Evolutionary conservation across 2,888 invertebrate species (phyloP), one percentile per base, ranked within the genome.

Genomic region (Nysson spinosus): DNA sequence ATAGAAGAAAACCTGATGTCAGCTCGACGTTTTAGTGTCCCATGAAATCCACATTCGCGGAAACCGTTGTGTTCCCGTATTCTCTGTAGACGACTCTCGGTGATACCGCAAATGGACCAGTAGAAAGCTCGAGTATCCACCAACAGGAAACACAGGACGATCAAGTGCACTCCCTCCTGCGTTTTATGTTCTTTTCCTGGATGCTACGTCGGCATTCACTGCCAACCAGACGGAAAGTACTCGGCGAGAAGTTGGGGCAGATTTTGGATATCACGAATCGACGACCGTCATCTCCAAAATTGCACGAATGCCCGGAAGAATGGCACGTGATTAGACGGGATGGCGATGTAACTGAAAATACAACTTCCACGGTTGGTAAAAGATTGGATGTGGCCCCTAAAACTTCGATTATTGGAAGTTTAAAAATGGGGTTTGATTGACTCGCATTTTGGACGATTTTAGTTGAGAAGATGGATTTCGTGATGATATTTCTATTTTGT

Each of bases 111-210:
- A 58, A 70, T 63, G 51, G 54, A 60, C 63, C 51, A 55, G 50
- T 56, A 46, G 56, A 46, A 43, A 58, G 44, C 58, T 44, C 34
- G 26, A 46, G 37, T 40, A 62, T n/a, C 46, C 39, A 52, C 30
- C 47, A 58, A 58, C 50, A 40, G 57, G 39, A 58, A 65, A 64
- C 39, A 39, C 34, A 37, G 58, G 57, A 69, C 69, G 69, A 70
- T 56, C 62, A 35, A 30, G 55, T 24, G 47, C 22, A 35, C 32
- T 37, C 54, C 55, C 34, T 26, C 54, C 42, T 9, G 43, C 32
- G 20, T 61, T 43, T 62, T 49, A 50, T 43, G 35, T 20, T 37
- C 39, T n/a, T n/a, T 17, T 50, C 32, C 30, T 30, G 34, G 3
- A 9, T 34, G 34, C 34, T 6, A 14, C 34, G 12, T 34, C 22